Evolutionary conservation across 2,888 invertebrate genomes (phyloP), one percentile per base, ranked within the genome.

Genomic region (Zygogramma bicolorata): DNA sequence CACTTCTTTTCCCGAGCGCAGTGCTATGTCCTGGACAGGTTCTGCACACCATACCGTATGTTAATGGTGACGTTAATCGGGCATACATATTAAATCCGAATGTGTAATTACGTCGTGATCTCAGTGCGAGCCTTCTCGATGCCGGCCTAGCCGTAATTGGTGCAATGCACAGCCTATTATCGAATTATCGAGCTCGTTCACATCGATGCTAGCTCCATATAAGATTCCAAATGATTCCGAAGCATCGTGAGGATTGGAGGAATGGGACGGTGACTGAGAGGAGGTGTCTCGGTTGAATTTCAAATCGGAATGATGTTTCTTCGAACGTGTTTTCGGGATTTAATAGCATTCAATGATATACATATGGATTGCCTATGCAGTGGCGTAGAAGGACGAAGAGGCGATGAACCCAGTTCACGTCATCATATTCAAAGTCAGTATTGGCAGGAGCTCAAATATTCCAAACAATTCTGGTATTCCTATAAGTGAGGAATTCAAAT

Each of bases 161-260:
- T 67, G 65, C 68, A 71, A 71, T 71, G 61, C 70, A 65, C 68
- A 18, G 59, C 60, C 70, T 60, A 65, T 70, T 68, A 69, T 72
- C 73, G 71, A 76, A 76, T 76, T 76, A 76, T 78, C 70, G 71
- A 72, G 69, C 74, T 75, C 77, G 71, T 74, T 74, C 75, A 73
- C 38, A 38, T 65, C 65, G 65, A 71, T 77, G 74, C 74, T 71
- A 77, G 73, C 75, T 65, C 70, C 74, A 71, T 71, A 70, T 70
- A 70, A 70, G 73, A 53, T 27, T 53, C n/a, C n/a, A 15, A 53
- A 53, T 53, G 53, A 27, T 13, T 53, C 2, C 15, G 53, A 53
- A 53, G 13, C 25, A 53, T 53, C n/a, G 22, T 27, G 22, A 6
- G 6, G 25, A 53, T 6, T 53, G 53, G 27, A n/a, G 25, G n/a